phyloP scores from a whole-genome alignment of 2,797 vertebrate genomes.

The Varecia variegata region DNA sequence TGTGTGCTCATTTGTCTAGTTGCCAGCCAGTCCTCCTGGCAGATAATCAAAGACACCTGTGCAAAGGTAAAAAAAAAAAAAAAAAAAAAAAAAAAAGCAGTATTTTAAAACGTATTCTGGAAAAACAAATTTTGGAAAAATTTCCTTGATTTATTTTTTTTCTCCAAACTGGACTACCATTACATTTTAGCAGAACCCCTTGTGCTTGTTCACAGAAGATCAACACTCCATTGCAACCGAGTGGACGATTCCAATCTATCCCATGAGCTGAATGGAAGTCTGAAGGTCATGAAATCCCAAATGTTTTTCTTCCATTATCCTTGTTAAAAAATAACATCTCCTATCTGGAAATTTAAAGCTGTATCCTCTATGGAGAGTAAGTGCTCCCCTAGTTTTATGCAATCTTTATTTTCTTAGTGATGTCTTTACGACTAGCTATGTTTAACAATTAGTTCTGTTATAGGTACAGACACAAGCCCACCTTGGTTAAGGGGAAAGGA shows the following conservation, averaged over 20 bases:
- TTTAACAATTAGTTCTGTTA: neutral
- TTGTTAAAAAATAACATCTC: neutral
- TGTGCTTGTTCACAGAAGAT: neutral
- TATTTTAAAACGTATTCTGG: neutral
- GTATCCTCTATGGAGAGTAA: neutral
- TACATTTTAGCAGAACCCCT: neutral
- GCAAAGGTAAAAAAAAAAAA: neutral
- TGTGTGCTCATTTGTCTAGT: neutral
- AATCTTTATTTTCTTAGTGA: neutral
- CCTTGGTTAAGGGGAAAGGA: neutral
- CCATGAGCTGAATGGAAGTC: neutral
- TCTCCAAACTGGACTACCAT: neutral
- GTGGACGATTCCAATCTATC: neutral
- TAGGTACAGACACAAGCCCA: neutral
- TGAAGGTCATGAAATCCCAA: neutral
- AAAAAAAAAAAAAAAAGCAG: neutral
- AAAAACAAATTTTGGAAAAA: neutral
- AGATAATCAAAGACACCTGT: neutral
- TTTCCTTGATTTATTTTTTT: neutral
- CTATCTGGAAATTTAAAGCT: neutral
- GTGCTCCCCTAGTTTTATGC: neutral
- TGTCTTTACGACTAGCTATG: neutral
- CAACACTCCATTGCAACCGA: neutral
- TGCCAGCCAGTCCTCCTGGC: neutral
- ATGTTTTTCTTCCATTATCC: neutral